Conservation (phyloP, 1,140 invertebrate genomes). For the Papilio aristodemus region DNA sequence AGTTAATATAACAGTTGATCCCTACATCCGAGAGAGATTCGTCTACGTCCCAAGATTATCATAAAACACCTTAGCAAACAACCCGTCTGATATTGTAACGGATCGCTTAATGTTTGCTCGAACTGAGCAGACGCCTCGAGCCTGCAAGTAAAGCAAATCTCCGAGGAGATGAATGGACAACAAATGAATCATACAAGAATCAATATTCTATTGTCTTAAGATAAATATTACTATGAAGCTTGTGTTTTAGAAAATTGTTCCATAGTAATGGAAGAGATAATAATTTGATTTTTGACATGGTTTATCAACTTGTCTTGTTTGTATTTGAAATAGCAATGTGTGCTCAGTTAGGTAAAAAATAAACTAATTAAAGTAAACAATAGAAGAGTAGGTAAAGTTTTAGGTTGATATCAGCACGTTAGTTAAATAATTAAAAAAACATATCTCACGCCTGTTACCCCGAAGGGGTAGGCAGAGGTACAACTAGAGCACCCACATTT, state of each 20-base stretch:
- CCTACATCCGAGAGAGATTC: conserved; percentile 39
- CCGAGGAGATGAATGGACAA: conserved; percentile 37
- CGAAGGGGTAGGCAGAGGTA: too few relatives aligned
- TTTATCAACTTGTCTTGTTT: too few relatives aligned
- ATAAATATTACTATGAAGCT: background rate
- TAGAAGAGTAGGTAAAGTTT: conserved; percentile 1
- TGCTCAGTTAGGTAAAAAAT: background rate
- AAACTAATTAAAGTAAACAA: background rate
- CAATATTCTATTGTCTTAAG: conserved; percentile 27
- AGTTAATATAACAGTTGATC: conserved; percentile 32
- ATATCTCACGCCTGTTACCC: too few relatives aligned
- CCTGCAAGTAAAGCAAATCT: conserved; percentile 46
- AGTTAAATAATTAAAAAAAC: too few relatives aligned
- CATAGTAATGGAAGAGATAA: too few relatives aligned
- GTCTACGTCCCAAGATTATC: conserved; percentile 41
- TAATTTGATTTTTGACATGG: too few relatives aligned
- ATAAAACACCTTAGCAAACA: conserved; percentile 47
- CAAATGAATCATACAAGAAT: conserved; percentile 34
- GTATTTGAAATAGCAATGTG: background rate
- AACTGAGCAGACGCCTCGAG: conserved; percentile 43
- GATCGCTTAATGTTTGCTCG: conserved; percentile 54
- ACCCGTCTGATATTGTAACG: conserved; percentile 46
- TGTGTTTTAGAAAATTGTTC: background rate
- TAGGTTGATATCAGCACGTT: background rate
- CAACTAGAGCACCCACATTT: too few relatives aligned